Evolutionary conservation across 2,113 vertebrate genomes (phyloP), one percentile per base, ranked within the genome.

Genomic region (Cyanoliseus patagonus): DNA sequence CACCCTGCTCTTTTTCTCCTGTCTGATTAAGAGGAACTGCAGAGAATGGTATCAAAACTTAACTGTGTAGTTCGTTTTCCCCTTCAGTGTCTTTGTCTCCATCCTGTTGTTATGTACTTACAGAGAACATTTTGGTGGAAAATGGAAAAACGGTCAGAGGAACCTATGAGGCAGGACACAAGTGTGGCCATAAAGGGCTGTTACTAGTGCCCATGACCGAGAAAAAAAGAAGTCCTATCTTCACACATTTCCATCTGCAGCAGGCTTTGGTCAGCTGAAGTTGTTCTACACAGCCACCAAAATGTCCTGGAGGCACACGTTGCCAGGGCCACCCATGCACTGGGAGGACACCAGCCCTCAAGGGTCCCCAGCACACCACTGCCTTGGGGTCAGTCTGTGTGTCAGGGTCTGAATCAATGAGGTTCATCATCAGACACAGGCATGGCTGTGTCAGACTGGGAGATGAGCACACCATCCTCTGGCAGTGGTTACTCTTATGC

Each of bases 1-100:
- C 63, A 89, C 30, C 35, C 47, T 64, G 59, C 22, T 96, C 46
- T 82, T 82, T 80, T 90, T 95, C 74, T 47, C 75, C 57, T 79
- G 39, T 63, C 81, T 91, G 52, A 66, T 79, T 85, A 88, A 79
- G 28, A 76, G 47, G 16, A 87, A 33, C 39, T 0, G 0, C 33
- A 52, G 47, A 81, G 55, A 77, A 78, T 2, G 7, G 30, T 57
- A 93, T 80, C 37, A 90, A 62, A 76, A 62, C 22, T 7, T 17
- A 76, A 57, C 9, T 24, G 74, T 88, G 70, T 83, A 23, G 19
- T 46, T 90, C 51, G 8, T 89, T 91, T 79, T 73, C 19, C 74
- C 52, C 30, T 79, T 75, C 4, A 2, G 14, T 57, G 33, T 41
- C 57, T 84, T 77, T 35, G 14, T 78, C 46, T 81, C 44, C 51